Evolutionary conservation across 2,888 invertebrate genomes (phyloP).

Genomic region (Strigamia crassipes): DNA sequence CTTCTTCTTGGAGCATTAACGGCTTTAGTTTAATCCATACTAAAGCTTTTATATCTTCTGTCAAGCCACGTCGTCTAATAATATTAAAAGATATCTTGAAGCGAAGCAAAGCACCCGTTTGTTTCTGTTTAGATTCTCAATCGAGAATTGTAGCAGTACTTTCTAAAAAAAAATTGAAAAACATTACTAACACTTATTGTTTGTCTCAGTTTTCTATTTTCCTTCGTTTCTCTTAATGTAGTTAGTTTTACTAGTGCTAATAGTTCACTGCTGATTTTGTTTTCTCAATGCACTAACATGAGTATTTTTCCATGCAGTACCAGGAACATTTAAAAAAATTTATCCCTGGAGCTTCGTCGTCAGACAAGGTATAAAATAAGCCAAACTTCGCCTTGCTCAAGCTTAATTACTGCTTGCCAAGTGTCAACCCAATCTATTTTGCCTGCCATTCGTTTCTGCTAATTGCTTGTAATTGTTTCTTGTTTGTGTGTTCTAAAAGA

Average conservation of each 20-base stretch:
- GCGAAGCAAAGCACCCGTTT: too few relatives aligned
- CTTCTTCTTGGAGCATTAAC: too few relatives aligned
- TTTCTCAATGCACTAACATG: conserved; percentile 15
- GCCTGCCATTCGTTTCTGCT: neutral
- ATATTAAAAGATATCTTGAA: too few relatives aligned
- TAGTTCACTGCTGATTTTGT: neutral
- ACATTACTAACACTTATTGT: neutral
- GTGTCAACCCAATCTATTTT: conserved; percentile 2
- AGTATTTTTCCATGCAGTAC: conserved; percentile 42
- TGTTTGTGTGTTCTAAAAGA: neutral
- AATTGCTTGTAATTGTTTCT: neutral
- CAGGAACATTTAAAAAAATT: conserved; percentile 43
- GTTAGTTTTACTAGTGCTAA: neutral
- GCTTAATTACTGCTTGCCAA: neutral
- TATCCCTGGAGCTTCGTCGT: conserved; percentile 20
- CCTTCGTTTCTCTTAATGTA: neutral
- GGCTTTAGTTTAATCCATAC: too few relatives aligned
- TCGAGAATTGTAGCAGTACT: too few relatives aligned
- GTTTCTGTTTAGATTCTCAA: too few relatives aligned
- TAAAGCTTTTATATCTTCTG: too few relatives aligned
- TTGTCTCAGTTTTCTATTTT: neutral
- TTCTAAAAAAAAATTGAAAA: neutral
- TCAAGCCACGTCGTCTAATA: too few relatives aligned
- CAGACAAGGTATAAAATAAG: neutral
- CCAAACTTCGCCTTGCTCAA: neutral